These are phyloP conservation scores for Cyclura pinguis DNA, from an alignment of 2,797 vertebrate genomes.

Conservation along the genomic window DNA sequence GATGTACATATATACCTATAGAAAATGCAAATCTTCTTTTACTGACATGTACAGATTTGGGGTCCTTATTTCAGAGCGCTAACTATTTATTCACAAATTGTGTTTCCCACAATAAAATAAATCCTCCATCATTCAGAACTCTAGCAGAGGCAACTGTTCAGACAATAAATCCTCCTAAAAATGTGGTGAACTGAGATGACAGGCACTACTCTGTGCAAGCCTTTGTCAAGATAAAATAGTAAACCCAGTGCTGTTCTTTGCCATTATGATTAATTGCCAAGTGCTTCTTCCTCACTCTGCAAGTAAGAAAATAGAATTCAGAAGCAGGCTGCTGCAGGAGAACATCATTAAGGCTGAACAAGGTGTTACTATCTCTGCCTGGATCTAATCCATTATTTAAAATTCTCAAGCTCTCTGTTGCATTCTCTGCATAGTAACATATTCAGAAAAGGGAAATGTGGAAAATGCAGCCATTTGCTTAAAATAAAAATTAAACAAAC, in stretches of 20 bases:
- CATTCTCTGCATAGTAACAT: conserved; percentile 53
- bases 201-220: conserved; percentile 51
- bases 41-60: background rate
- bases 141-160: conserved; percentile 62
- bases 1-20: background rate
- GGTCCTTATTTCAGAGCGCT: conserved; percentile 23
- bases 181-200: conserved; percentile 32
- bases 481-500: conserved; percentile 45
- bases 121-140: conserved; percentile 67
- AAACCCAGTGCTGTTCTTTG: conserved; percentile 27
- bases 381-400: conserved; percentile 64
- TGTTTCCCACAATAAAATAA: conserved; percentile 52
- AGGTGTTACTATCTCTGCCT: conserved; percentile 49
- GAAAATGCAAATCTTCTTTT: background rate
- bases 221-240: background rate
- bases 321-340: conserved; percentile 50
- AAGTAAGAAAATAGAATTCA: conserved; percentile 20
- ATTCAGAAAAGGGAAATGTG: conserved; percentile 40
- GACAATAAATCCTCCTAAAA: conserved; percentile 53
- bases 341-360: conserved; percentile 42
- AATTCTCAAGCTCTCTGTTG: conserved; percentile 41
- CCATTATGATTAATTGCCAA: conserved; percentile 20
- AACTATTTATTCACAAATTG: conserved; percentile 66
- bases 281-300: background rate
- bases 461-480: conserved; percentile 27